Evolutionary conservation across 2,888 invertebrate genomes (phyloP), one percentile per base, ranked within the genome.

Genomic region (Bimastos eiseni): DNA sequence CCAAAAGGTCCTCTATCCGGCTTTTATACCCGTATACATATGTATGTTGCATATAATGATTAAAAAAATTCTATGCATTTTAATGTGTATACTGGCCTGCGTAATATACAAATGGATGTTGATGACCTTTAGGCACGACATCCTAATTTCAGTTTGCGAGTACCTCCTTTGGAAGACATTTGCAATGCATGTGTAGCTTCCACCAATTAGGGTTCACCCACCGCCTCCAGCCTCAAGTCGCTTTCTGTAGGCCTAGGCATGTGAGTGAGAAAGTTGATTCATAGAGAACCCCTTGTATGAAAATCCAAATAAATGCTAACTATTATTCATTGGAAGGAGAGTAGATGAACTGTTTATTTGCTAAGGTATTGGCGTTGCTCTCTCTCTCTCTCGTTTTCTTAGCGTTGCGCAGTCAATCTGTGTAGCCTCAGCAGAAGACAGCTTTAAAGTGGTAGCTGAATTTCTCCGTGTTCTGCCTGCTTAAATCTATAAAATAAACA

Each of bases 401-500:
- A 70, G 13, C 70, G n/a, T n/a, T 1, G 30, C 11, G n/a, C 17
- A 8, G n/a, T 70, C 70, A 70, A 70, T 70, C n/a, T 70, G 70
- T n/a, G 70, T 70, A 30, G 70, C 30, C 41, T 41, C 41, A 41
- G 6, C n/a, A n/a, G 70, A 0, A 70, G 13, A 70, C 0, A n/a
- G 30, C 70, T 70, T 70, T 70, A 49, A n/a, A 70, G 70, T 70
- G 30, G 70, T n/a, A 8, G n/a, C 70, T 70, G 70, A 70, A 70
- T 70, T 3, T 2, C 30, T 11, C 1, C 55, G 24, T 30, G 70
- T 70, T 70, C 70, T 70, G 30, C 70, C 30, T n/a, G 11, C 70
- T 70, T 70, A 70, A n/a, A 70, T 70, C 70, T 70, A n/a, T n/a
- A 70, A 70, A 70, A n/a, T n/a, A 70, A n/a, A n/a, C n/a, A 70